Base-by-base conservation (phyloP, 2,797 vertebrate species). In the Spinus pinus region DNA sequence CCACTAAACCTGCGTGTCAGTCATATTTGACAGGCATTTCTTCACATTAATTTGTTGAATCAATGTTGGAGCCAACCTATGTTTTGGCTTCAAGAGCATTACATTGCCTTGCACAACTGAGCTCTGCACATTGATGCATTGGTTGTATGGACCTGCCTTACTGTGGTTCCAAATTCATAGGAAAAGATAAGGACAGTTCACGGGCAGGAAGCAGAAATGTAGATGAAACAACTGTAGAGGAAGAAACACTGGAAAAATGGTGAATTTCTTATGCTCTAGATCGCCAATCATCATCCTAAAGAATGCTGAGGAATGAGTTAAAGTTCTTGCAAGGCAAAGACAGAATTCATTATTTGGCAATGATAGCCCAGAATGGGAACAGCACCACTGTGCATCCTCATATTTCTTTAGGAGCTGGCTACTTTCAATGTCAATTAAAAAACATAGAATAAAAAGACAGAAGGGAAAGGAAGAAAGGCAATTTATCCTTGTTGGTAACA, bases 121-220 rank as follows among this genome's bases (percentile, higher is more conserved):
- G 14, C 71, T 80, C 64, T 77, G 39, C 9, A 4, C n/a, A 21
- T 62, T 0, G 0, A 21, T 49, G 23, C 6, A 1, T 4, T 74
- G 50, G 31, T 28, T 0, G 0, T 33, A 11, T 19, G 24, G 31
- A 39, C 31, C 22, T 65, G n/a, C n/a, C 28, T 91, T 56, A 25
- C 2, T 4, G 6, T 16, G 12, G 2, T 24, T 84, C 47, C 56
- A 58, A 37, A 92, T 60, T 25, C 11, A 16, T 8, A 16, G 53
- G 25, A 73, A 84, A 84, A 73, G 9, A 17, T 35, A 58, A 56
- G 15, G 57, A 17, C 16, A 37, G 21, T 49, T 88, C 25, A 65
- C 1, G 0, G 20, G 21, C 4, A 3, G 23, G 37, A 33, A 53
- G 24, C 10, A 74, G 50, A 85, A 74, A 50, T 2, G 1, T 47